These are phyloP conservation scores for Hydrotaea diabolus DNA, from an alignment of 2,888 invertebrate genomes.

Conservation along the genomic window DNA sequence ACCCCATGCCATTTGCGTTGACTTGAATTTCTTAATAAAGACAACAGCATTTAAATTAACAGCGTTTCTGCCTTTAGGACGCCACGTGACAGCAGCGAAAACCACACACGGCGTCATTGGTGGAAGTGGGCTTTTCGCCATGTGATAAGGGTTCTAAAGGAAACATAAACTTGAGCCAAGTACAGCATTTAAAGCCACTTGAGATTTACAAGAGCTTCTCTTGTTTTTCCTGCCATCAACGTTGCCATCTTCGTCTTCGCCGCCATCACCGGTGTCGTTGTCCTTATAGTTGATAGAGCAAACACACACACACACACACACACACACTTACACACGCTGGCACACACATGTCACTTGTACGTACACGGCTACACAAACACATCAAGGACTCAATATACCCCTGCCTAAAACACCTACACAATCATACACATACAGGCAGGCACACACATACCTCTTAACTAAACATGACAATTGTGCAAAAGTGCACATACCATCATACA, in stretches of 20 bases:
- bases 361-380: neutral
- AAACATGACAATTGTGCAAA: constrained; percentile 44
- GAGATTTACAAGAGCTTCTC: constrained; percentile 35
- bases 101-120: neutral
- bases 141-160: constrained; percentile 46
- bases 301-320: constrained; percentile 1
- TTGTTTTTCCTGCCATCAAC: constrained; percentile 25
- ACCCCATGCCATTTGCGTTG: neutral
- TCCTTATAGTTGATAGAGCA: neutral
- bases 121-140: neutral
- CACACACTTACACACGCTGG: neutral
- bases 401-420: neutral
- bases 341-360: neutral
- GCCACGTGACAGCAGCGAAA: neutral
- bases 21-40: neutral
- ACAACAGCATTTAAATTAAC: neutral
- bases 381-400: constrained; percentile 1
- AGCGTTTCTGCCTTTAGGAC: neutral
- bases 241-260: neutral
- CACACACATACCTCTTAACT: constrained; percentile 21
- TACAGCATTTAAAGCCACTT: constrained; percentile 53
- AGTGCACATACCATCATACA: constrained; percentile 2
- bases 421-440: neutral
- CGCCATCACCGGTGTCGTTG: neutral
- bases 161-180: constrained; percentile 39